Evolutionary conservation across 2,797 vertebrate genomes (phyloP).

Genomic region (Chrysocyon brachyurus): DNA sequence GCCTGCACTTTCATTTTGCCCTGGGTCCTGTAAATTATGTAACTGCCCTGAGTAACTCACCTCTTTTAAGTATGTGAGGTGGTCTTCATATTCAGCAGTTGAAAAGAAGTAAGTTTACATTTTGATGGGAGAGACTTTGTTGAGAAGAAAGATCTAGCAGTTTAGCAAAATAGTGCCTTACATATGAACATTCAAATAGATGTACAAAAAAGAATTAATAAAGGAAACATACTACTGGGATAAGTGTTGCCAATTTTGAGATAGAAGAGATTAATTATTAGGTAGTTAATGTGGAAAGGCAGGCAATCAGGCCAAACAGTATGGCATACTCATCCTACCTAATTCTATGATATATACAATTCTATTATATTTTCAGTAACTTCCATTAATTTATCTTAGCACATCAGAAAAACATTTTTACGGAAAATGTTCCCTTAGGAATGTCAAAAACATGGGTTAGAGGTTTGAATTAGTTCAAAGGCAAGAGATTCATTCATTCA

Average conservation of each 20-base stretch:
- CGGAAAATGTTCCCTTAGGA: not conserved
- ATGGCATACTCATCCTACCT: not conserved
- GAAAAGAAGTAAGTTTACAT: not conserved
- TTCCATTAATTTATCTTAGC: conserved; percentile 32
- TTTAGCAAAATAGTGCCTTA: not conserved
- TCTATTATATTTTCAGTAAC: not conserved
- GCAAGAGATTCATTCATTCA: not conserved
- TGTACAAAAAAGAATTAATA: not conserved
- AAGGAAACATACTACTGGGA: not conserved
- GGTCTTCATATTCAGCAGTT: not conserved
- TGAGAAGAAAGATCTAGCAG: not conserved
- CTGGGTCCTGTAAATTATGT: not conserved
- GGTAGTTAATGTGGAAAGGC: not conserved
- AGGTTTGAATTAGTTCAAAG: not conserved
- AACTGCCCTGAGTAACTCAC: not conserved
- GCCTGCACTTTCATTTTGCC: not conserved
- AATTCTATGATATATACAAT: not conserved
- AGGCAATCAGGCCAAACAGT: conserved; percentile 2
- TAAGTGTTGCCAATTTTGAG: not conserved
- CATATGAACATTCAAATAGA: not conserved
- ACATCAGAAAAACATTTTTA: not conserved
- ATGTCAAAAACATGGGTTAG: not conserved
- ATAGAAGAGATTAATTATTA: not conserved
- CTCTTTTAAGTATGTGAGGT: not conserved
- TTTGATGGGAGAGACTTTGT: not conserved